Conservation (phyloP, 1,140 invertebrate genomes). For the Drosophila pandora region DNA sequence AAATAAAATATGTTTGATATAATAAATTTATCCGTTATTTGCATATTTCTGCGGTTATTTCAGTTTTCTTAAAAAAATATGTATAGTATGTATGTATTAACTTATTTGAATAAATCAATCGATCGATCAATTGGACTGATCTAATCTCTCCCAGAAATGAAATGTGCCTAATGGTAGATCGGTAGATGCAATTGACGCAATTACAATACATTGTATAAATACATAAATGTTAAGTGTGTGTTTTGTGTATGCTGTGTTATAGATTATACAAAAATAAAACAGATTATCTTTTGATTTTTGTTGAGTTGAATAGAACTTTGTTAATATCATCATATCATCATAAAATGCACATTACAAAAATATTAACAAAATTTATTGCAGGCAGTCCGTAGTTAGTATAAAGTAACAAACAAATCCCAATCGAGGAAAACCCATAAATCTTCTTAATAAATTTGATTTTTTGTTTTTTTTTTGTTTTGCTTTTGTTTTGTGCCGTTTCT, state of each 20-base stretch:
- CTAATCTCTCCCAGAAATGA: conserved; percentile 30
- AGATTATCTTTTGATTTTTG: conserved; percentile 82
- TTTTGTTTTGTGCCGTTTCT: conserved; percentile 41
- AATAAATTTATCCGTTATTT: conserved; percentile 72
- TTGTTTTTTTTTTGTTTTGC: too few species aligned
- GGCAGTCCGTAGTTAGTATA: conserved; percentile 79
- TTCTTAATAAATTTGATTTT: conserved; percentile 26
- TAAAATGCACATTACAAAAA: conserved; percentile 79
- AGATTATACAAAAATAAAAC: conserved; percentile 82
- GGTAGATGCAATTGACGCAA: conserved; percentile 50
- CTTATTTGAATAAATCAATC: conserved; percentile 56
- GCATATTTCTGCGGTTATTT: conserved; percentile 72
- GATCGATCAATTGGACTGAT: conserved; percentile 29
- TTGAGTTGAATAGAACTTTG: conserved; percentile 79
- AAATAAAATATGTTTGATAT: conserved; percentile 81
- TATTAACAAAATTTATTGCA: conserved; percentile 83
- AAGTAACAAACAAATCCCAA: conserved; percentile 80
- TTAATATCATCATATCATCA: conserved; percentile 77
- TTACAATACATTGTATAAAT: conserved; percentile 66
- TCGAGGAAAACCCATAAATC: conserved; percentile 61
- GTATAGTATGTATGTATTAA: conserved; percentile 49
- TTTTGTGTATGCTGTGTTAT: conserved; percentile 47
- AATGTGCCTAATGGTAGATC: conserved; percentile 44
- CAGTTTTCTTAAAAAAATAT: conserved; percentile 74
- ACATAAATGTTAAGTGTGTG: conserved; percentile 57